Conservation (phyloP, 2,113 vertebrate genomes). For the Blennius ocellaris region DNA sequence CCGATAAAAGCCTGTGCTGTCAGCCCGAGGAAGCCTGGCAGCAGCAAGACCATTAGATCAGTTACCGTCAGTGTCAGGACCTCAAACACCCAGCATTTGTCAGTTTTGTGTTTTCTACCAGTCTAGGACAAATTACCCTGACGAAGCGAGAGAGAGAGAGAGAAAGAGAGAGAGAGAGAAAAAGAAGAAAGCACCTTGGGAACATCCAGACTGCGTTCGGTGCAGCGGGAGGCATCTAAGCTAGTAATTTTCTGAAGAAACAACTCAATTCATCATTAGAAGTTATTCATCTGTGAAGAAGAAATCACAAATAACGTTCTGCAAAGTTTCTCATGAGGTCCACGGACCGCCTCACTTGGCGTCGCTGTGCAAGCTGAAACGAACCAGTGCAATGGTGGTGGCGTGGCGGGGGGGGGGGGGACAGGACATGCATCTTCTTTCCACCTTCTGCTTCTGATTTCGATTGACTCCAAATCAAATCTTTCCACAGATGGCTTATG, state of each 20-base stretch:
- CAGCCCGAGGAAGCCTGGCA: slow-evolving; percentile 5
- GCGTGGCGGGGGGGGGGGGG: too few species aligned
- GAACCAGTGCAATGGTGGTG: slow-evolving; percentile 19
- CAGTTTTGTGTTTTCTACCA: slow-evolving; percentile 13
- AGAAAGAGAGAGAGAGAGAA: too few species aligned
- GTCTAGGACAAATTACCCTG: slow-evolving; percentile 4
- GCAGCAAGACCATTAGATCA: slow-evolving; percentile 24
- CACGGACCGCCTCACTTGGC: slow-evolving; percentile 8
- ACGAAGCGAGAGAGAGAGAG: neutral
- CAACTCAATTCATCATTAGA: neutral
- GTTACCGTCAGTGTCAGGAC: slow-evolving; percentile 31
- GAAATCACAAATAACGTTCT: slow-evolving; percentile 4
- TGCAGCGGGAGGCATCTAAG: too few species aligned
- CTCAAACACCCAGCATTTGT: slow-evolving; percentile 2
- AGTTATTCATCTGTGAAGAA: neutral
- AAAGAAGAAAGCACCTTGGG: too few species aligned
- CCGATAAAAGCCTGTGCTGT: slow-evolving; percentile 9
- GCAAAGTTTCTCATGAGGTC: slow-evolving; percentile 4
- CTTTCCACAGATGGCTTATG: slow-evolving; percentile 27
- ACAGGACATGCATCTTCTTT: slow-evolving; percentile 26
- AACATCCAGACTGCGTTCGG: too few species aligned
- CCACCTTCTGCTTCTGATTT: slow-evolving; percentile 24
- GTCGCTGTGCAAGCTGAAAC: neutral
- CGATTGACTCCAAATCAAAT: slow-evolving; percentile 22
- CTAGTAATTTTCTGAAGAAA: too few species aligned